Percentiles rank a stretch among this genome's conserved stretches.
Conservation (phyloP, 2,888 invertebrate genomes). For the Stenchaetothrips biformis region DNA sequence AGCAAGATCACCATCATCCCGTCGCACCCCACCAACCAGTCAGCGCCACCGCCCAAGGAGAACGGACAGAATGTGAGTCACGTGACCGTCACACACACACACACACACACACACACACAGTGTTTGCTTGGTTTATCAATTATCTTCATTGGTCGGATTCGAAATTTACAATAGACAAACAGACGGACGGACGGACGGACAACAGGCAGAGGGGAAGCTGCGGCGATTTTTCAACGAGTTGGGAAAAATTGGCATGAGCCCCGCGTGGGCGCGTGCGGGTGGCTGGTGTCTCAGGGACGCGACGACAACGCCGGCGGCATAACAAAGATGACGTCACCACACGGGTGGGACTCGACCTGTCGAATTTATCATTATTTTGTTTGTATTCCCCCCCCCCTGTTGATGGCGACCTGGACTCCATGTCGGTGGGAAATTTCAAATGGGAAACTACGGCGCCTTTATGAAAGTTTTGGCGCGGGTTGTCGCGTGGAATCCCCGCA, state of each 20-base stretch:
- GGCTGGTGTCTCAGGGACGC: background rate
- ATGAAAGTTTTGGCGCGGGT: no score
- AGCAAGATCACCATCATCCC: conserved; percentile 49
- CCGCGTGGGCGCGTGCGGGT: background rate
- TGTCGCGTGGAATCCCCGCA: no score
- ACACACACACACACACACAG: no score
- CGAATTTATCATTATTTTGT: no score
- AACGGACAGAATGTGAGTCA: conserved; percentile 7
- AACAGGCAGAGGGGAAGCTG: no score
- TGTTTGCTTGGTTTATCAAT: no score
- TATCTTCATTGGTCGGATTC: no score
- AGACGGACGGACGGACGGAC: no score
- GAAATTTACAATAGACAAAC: no score
- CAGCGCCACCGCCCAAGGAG: background rate
- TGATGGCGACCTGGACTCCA: no score
- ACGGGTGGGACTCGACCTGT: background rate
- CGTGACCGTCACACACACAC: background rate
- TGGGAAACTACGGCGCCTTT: background rate
- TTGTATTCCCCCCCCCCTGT: no score
- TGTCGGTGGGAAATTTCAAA: no score
- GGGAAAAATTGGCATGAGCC: background rate
- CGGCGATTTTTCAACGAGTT: background rate
- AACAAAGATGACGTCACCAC: background rate
- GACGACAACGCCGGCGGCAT: background rate
- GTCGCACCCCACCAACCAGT: conserved; percentile 41